These are phyloP conservation scores for Limnephilus lunatus DNA, from an alignment of 2,888 invertebrate species.

Conservation along the genomic window DNA sequence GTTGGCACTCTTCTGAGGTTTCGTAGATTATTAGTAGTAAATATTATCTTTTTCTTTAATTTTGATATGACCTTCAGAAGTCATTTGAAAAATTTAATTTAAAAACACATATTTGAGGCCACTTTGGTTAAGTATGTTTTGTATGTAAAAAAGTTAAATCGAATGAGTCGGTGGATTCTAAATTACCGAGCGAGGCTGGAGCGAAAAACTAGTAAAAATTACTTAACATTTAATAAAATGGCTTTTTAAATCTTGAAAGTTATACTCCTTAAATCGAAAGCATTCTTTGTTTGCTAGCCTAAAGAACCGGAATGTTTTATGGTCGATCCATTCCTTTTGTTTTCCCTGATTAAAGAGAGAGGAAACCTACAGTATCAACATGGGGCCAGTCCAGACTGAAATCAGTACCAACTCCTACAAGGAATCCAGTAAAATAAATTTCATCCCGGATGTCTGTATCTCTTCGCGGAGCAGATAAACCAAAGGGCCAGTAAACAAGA, in stretches of 20 bases:
- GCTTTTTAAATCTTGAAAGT: background rate
- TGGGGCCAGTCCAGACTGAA: slow-evolving; percentile 1
- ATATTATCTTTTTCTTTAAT: too few species aligned
- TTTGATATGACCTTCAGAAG: too few species aligned
- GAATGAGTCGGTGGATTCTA: too few species aligned
- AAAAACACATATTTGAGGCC: too few species aligned
- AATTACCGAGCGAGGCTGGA: too few species aligned
- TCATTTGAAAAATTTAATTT: too few species aligned
- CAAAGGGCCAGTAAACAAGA: slow-evolving; percentile 54
- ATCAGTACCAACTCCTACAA: slow-evolving; percentile 45
- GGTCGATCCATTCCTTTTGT: slow-evolving; percentile 41
- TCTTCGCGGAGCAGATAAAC: slow-evolving; percentile 44
- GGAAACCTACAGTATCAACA: slow-evolving; percentile 43
- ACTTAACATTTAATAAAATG: background rate
- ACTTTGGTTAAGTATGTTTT: too few species aligned
- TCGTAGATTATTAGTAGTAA: too few species aligned
- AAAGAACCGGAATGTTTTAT: background rate
- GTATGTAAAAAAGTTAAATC: too few species aligned
- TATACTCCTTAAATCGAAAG: background rate
- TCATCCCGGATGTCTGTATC: slow-evolving; percentile 50
- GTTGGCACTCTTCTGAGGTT: too few species aligned
- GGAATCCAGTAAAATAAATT: slow-evolving; percentile 46
- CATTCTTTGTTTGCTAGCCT: background rate
- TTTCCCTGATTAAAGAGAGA: slow-evolving; percentile 57
- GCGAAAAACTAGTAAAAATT: too few species aligned